Percentiles rank a stretch among this genome's conserved stretches.
phyloP scores from a whole-genome alignment of 2,797 vertebrate genomes.

The Emydoidea blandingii region DNA sequence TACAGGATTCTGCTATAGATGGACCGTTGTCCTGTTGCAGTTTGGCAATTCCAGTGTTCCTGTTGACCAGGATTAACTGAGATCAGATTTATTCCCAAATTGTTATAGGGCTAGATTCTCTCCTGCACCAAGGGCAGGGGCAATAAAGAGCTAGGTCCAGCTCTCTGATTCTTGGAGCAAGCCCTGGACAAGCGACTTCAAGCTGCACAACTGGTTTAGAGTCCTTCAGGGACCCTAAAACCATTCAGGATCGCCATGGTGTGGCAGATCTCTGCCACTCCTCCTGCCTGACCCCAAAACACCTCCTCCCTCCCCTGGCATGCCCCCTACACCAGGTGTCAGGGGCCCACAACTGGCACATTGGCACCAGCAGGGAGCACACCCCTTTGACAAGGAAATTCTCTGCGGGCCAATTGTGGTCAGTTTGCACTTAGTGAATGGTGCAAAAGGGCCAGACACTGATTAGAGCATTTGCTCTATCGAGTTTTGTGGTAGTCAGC shows the following conservation, averaged over 20 bases:
- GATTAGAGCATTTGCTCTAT: not conserved
- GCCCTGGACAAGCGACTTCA: no score
- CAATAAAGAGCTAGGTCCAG: not conserved
- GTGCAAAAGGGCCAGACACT: not conserved
- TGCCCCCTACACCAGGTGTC: no score
- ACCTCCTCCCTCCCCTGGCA: not conserved
- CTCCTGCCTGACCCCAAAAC: not conserved
- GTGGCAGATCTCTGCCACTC: not conserved
- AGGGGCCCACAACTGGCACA: not conserved
- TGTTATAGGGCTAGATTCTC: not conserved
- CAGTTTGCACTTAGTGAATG: not conserved
- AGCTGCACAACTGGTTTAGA: no score
- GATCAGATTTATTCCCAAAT: not conserved
- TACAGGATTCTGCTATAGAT: not conserved
- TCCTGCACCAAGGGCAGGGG: not conserved
- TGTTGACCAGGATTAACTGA: not conserved
- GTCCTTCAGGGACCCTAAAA: no score
- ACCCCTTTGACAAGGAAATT: not conserved
- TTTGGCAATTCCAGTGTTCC: not conserved
- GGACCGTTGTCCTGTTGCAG: not conserved
- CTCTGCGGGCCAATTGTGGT: not conserved
- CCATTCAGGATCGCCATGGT: not conserved
- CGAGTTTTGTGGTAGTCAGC: not conserved
- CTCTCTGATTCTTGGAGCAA: not conserved
- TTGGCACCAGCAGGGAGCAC: not conserved